These are phyloP conservation scores for Scaptomyza tumidula DNA, from an alignment of 2,888 invertebrate genomes.

Conservation along the genomic window DNA sequence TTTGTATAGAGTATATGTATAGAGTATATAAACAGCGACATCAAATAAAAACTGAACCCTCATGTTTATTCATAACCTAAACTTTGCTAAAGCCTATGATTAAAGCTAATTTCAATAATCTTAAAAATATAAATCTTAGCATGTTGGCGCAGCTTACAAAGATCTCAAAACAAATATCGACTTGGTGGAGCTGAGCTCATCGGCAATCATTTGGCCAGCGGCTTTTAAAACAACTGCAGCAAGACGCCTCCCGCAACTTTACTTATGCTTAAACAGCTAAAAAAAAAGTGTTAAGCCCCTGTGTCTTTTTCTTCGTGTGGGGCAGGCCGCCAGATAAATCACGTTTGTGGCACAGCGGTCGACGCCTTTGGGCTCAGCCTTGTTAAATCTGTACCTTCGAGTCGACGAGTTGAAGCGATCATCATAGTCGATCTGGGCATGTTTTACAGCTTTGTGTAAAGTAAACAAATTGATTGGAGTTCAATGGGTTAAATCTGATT, in stretches of 20 bases:
- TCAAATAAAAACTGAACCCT: background rate
- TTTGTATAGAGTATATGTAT: too few relatives aligned
- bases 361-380: conserved; percentile 49
- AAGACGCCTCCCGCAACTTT: conserved; percentile 22
- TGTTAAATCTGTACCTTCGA: conserved; percentile 16
- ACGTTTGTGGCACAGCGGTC: conserved; percentile 45
- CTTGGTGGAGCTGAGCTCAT: conserved; percentile 13
- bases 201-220: conserved; percentile 54
- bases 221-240: conserved; percentile 43
- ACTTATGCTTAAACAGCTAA: conserved; percentile 15
- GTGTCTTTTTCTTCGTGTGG: conserved; percentile 49
- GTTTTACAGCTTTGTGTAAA: conserved; percentile 22
- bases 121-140: conserved; percentile 3
- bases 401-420: conserved; percentile 28
- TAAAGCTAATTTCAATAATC: conserved; percentile 50
- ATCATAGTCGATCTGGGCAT: conserved; percentile 22
- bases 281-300: conserved; percentile 12
- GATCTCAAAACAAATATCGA: conserved; percentile 37
- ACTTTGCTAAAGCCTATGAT: conserved; percentile 35
- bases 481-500: conserved; percentile 51
- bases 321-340: conserved; percentile 60
- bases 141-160: conserved; percentile 35
- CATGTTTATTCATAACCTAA: conserved; percentile 14
- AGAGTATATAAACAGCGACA: conserved; percentile 10
- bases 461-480: conserved; percentile 60